Evolutionary conservation across 1,140 invertebrate species (phyloP).

Genomic region (Trachelipus rathkii): DNA sequence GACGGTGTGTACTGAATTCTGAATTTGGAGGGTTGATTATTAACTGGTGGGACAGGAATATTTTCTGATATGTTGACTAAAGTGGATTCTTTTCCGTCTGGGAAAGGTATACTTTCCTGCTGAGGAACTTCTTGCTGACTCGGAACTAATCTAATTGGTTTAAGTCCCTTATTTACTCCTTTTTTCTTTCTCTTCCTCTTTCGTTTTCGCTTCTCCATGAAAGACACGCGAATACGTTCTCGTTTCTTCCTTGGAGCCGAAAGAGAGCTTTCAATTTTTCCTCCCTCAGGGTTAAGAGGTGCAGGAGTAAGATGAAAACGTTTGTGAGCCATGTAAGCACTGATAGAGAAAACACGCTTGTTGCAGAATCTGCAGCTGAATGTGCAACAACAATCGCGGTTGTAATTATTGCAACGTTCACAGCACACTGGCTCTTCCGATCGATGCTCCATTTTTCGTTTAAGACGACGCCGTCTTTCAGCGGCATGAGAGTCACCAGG

Average conservation of each 20-base stretch:
- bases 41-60: too few relatives aligned
- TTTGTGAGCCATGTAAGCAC: constrained; percentile 23
- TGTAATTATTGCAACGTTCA: constrained; percentile 24
- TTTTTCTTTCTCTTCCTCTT: constrained; percentile 11
- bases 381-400: constrained; percentile 31
- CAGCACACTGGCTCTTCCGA: neutral
- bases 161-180: neutral
- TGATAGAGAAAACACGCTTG: constrained; percentile 28
- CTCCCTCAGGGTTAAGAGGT: neutral
- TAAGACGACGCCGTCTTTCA: neutral
- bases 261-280: constrained; percentile 8
- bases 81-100: too few relatives aligned
- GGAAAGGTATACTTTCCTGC: too few relatives aligned
- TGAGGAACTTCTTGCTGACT: too few relatives aligned
- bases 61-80: too few relatives aligned
- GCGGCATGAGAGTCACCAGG: neutral
- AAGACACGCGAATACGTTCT: constrained; percentile 14
- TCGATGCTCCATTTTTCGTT: neutral
- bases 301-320: neutral
- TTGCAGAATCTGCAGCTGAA: constrained; percentile 25
- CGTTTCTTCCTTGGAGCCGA: constrained; percentile 14
- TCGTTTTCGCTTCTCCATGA: constrained; percentile 26
- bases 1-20: too few relatives aligned
- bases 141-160: too few relatives aligned
- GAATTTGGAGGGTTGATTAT: too few relatives aligned